phyloP scores from a whole-genome alignment of 2,113 vertebrate genomes.

The Lethenteron camtschaticum region DNA sequence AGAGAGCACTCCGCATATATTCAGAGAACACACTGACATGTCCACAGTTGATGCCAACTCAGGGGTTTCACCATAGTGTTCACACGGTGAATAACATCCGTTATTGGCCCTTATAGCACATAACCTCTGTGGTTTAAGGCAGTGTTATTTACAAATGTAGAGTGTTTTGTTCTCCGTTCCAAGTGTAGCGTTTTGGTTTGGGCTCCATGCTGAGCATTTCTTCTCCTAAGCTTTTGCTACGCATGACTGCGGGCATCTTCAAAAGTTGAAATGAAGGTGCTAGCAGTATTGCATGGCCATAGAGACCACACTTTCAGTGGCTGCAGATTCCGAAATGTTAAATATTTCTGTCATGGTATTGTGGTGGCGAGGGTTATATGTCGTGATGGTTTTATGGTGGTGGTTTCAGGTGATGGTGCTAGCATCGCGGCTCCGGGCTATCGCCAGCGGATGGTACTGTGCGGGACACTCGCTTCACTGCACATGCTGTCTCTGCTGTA shows the following conservation, averaged over 20 bases:
- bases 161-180: too few species aligned
- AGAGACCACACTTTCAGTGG: not conserved
- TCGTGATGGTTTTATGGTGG: not conserved
- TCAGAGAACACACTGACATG: not conserved
- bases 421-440: constrained; percentile 72
- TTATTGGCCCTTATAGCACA: not conserved
- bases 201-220: too few species aligned
- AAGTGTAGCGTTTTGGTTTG: too few species aligned
- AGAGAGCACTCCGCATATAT: not conserved
- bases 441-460: constrained; percentile 68
- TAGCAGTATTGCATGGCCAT: too few species aligned
- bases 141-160: not conserved
- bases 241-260: too few species aligned
- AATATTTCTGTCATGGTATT: not conserved
- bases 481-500: constrained; percentile 96
- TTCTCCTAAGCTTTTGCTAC: too few species aligned
- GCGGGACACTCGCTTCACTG: constrained; percentile 46
- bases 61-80: not conserved
- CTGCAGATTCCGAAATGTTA: not conserved
- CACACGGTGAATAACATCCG: not conserved
- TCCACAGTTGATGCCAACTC: not conserved
- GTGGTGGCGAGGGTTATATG: not conserved
- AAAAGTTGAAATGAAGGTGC: too few species aligned
- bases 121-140: not conserved
- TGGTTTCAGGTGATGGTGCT: constrained; percentile 54